A percentile compares a stretch with the other conserved stretches of the same genome.
Conservation (phyloP, 1,140 invertebrate genomes). For the Megathymus violae region DNA sequence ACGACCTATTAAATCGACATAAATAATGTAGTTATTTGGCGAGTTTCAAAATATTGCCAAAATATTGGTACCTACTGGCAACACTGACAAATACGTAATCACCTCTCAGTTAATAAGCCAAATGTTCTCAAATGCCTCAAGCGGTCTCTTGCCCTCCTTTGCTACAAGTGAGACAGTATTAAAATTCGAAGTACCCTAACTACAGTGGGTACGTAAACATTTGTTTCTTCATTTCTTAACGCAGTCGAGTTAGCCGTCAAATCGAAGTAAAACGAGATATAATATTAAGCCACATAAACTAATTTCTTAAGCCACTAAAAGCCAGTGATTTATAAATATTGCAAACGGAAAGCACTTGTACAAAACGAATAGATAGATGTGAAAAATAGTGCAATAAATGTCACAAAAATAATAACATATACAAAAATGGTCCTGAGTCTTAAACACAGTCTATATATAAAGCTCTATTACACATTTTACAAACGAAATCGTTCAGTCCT, state of each 20-base stretch:
- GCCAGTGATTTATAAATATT: slow-evolving; percentile 64
- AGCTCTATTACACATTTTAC: slow-evolving; percentile 70
- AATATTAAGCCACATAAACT: slow-evolving; percentile 43
- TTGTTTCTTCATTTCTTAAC: not conserved
- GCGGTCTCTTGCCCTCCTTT: not conserved
- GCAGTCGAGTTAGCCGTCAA: not conserved
- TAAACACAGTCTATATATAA: slow-evolving; percentile 77
- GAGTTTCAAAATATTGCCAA: slow-evolving; percentile 25
- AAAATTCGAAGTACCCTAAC: no score
- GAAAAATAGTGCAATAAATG: slow-evolving; percentile 64
- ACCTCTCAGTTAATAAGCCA: no score
- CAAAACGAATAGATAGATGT: slow-evolving; percentile 51
- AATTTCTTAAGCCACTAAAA: slow-evolving; percentile 71
- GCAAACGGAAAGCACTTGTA: slow-evolving; percentile 55
- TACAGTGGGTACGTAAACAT: not conserved
- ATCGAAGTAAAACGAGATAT: slow-evolving; percentile 11
- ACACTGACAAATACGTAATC: slow-evolving; percentile 15
- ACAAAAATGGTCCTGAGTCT: slow-evolving; percentile 79
- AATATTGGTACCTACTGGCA: slow-evolving; percentile 35
- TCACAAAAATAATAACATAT: slow-evolving; percentile 62
- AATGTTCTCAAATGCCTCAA: no score
- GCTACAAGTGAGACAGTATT: not conserved
- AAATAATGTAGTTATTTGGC: slow-evolving; percentile 25
- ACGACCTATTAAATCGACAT: not conserved
- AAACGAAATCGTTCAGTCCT: slow-evolving; percentile 56